Percentiles rank a stretch among this genome's conserved stretches.
These are phyloP conservation scores for Excalfactoria chinensis DNA, from an alignment of 2,113 vertebrate species.

Conservation along the genomic window DNA sequence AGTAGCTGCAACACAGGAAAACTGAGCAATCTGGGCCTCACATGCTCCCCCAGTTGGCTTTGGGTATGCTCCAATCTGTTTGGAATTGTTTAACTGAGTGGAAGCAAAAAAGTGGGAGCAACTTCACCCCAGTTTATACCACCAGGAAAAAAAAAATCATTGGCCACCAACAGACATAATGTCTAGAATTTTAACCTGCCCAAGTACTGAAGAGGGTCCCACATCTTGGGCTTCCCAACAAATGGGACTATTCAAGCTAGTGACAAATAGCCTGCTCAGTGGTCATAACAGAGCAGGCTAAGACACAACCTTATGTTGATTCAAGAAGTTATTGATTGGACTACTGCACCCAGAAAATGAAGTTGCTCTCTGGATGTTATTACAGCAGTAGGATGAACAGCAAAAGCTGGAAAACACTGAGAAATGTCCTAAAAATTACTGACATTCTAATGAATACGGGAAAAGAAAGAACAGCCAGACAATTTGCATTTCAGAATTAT, in stretches of 20 bases:
- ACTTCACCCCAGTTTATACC: background rate
- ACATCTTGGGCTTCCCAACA: background rate
- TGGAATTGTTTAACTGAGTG: background rate
- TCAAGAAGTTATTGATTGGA: background rate
- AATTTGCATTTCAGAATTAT: background rate
- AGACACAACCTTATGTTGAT: background rate
- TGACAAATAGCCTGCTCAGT: background rate
- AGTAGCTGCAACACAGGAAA: background rate
- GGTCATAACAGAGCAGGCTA: background rate
- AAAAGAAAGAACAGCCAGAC: background rate
- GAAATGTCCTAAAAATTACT: background rate
- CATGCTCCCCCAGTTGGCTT: background rate
- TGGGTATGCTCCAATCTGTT: background rate
- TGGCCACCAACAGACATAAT: background rate
- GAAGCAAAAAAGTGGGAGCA: background rate
- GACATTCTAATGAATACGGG: background rate
- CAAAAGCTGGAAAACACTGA: background rate
- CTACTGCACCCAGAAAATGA: background rate
- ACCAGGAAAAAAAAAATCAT: background rate
- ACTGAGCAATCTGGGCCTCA: background rate
- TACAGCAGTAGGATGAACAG: background rate
- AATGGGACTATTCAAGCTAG: background rate
- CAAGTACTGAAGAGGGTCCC: rapidly evolving
- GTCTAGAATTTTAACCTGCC: background rate
- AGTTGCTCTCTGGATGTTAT: rapidly evolving